Conservation (phyloP, 2,888 invertebrate genomes). For the Caenorhabditis wallacei region DNA sequence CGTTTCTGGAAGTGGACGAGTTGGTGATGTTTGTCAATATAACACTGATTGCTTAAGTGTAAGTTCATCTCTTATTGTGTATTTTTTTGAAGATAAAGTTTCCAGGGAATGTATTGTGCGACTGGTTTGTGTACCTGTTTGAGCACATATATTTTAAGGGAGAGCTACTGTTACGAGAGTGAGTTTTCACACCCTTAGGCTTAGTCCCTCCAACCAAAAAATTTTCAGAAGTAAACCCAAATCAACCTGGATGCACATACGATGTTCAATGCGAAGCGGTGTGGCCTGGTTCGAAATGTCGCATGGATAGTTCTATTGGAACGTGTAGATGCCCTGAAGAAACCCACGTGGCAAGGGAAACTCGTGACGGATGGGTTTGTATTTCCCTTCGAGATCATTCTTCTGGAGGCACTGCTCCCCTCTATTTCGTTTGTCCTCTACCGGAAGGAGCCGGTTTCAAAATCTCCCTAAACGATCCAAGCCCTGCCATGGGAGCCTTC, state of each 20-base stretch:
- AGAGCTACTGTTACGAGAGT: slow-evolving; percentile 78
- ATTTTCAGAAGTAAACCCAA: slow-evolving; percentile 77
- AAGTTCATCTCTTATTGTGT: slow-evolving; percentile 13
- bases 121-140: slow-evolving; percentile 74
- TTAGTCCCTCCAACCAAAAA: too few relatives aligned
- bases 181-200: too few relatives aligned
- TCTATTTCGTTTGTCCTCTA: slow-evolving; percentile 75
- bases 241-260: slow-evolving; percentile 77
- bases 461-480: slow-evolving; percentile 74
- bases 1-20: slow-evolving; percentile 75
- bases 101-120: slow-evolving; percentile 77
- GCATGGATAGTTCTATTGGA: slow-evolving; percentile 74
- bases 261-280: slow-evolving; percentile 76
- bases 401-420: slow-evolving; percentile 71
- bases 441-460: slow-evolving; percentile 78
- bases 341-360: slow-evolving; percentile 76
- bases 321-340: slow-evolving; percentile 77
- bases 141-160: slow-evolving; percentile 73
- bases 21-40: slow-evolving; percentile 75
- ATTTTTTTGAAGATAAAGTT: background rate
- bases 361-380: slow-evolving; percentile 77
- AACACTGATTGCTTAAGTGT: slow-evolving; percentile 76
- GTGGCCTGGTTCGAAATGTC: slow-evolving; percentile 77
- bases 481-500: slow-evolving; percentile 71
- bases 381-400: slow-evolving; percentile 73